Evolutionary conservation across 2,113 vertebrate species (phyloP).

Genomic region (Trematocara nigrifrons): DNA sequence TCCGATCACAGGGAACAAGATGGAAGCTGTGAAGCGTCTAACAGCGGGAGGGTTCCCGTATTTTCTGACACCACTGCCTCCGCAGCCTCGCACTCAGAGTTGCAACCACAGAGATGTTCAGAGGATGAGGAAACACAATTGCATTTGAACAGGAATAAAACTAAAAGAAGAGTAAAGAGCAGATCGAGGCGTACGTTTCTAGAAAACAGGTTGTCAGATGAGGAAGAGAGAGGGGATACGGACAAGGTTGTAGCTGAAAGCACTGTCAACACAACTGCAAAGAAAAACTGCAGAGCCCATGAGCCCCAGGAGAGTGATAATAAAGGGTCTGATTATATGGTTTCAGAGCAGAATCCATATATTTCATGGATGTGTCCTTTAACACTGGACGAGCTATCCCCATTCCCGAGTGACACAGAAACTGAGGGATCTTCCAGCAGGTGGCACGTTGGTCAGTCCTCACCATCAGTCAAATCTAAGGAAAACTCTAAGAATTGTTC

Average conservation of each 20-base stretch:
- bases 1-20: slow-evolving; percentile 11
- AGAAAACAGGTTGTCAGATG: slow-evolving; percentile 31
- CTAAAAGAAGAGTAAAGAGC: slow-evolving; percentile 58
- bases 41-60: not conserved
- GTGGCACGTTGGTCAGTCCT: not conserved
- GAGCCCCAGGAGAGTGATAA: not conserved
- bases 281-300: not conserved
- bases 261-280: not conserved
- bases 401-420: slow-evolving; percentile 30
- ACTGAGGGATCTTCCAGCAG: not conserved
- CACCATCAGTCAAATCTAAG: not conserved
- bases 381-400: slow-evolving; percentile 46
- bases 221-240: slow-evolving; percentile 7
- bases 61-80: slow-evolving; percentile 4
- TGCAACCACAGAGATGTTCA: not conserved
- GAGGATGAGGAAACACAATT: not conserved
- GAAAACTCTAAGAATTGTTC: slow-evolving; percentile 27
- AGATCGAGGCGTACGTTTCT: slow-evolving; percentile 54
- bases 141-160: not conserved
- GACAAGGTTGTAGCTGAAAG: slow-evolving; percentile 1
- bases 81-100: not conserved
- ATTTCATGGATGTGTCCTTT: slow-evolving; percentile 68
- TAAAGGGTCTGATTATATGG: not conserved
- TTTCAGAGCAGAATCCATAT: slow-evolving; percentile 21
- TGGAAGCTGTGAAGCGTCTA: slow-evolving; percentile 8